A percentile compares a stretch with the other conserved stretches of the same genome.
Evolutionary conservation across 2,797 vertebrate genomes (phyloP).

Genomic region (Emydoidea blandingii): DNA sequence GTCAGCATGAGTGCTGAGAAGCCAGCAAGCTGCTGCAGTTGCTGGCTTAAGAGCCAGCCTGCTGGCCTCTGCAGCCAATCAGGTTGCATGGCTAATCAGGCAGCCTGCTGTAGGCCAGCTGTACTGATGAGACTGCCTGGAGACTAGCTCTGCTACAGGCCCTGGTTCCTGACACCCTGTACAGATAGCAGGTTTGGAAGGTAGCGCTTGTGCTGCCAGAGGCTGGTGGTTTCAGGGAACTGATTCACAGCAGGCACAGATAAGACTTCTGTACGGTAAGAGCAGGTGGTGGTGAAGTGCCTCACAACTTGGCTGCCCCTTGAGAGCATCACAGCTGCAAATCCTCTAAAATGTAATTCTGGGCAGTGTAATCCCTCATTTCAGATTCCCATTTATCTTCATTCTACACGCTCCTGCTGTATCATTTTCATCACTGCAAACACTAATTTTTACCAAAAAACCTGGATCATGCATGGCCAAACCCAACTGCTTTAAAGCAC

Average conservation of each 20-base stretch:
- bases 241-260: not conserved
- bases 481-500: not conserved
- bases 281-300: not conserved
- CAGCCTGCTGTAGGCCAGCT: not conserved
- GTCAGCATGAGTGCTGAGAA: not conserved
- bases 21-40: not conserved
- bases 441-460: not conserved
- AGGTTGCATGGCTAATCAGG: not conserved
- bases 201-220: not conserved
- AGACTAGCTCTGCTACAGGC: not conserved
- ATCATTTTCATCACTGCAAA: not conserved
- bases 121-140: not conserved
- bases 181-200: not conserved
- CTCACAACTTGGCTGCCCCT: not conserved
- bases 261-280: too few relatives aligned
- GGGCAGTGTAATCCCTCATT: not conserved
- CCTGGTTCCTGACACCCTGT: not conserved
- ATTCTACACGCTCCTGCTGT: not conserved
- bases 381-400: not conserved
- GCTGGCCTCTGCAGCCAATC: not conserved
- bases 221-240: not conserved
- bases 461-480: not conserved
- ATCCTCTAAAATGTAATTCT: not conserved
- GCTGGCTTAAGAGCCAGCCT: not conserved
- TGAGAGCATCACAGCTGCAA: not conserved